Conservation (phyloP, 1,140 invertebrate genomes). For the Cheumatopsyche charites region DNA sequence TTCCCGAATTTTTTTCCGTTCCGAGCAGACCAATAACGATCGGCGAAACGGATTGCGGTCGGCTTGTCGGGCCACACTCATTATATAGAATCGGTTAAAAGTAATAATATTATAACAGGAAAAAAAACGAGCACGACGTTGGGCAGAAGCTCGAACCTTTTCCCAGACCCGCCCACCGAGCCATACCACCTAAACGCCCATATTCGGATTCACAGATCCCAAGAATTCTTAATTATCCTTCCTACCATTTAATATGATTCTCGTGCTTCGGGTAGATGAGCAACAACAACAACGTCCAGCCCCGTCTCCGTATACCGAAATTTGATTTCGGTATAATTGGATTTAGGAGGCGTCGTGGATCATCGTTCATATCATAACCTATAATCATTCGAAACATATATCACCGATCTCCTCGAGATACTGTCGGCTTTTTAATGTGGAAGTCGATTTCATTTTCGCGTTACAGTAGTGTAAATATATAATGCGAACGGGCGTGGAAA, state of each 20-base stretch:
- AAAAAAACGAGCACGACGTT: slow-evolving; percentile 16
- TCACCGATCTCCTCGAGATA: slow-evolving; percentile 26
- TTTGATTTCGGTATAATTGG: slow-evolving; percentile 47
- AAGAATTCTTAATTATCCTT: slow-evolving; percentile 45
- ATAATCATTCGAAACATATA: slow-evolving; percentile 46
- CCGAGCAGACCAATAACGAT: slow-evolving; percentile 24
- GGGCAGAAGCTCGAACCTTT: slow-evolving; percentile 29
- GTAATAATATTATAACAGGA: slow-evolving; percentile 20
- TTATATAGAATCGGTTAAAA: slow-evolving; percentile 25
- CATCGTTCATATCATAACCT: slow-evolving; percentile 39
- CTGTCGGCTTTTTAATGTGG: not conserved
- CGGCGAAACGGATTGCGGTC: slow-evolving; percentile 32
- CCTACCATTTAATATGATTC: slow-evolving; percentile 36
- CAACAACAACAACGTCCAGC: slow-evolving; percentile 1
- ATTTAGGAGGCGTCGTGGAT: slow-evolving; percentile 46
- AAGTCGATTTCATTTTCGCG: not conserved
- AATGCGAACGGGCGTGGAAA: not conserved
- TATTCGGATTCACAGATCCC: slow-evolving; percentile 35
- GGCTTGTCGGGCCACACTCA: slow-evolving; percentile 21
- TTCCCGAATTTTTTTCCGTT: not conserved
- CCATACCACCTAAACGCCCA: slow-evolving; percentile 38
- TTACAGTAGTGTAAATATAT: not conserved
- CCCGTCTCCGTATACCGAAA: slow-evolving; percentile 32
- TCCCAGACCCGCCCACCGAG: slow-evolving; percentile 31
- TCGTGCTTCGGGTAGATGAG: slow-evolving; percentile 31